These are phyloP conservation scores for Dynastes maya DNA, from an alignment of 2,888 invertebrate species.

Conservation along the genomic window DNA sequence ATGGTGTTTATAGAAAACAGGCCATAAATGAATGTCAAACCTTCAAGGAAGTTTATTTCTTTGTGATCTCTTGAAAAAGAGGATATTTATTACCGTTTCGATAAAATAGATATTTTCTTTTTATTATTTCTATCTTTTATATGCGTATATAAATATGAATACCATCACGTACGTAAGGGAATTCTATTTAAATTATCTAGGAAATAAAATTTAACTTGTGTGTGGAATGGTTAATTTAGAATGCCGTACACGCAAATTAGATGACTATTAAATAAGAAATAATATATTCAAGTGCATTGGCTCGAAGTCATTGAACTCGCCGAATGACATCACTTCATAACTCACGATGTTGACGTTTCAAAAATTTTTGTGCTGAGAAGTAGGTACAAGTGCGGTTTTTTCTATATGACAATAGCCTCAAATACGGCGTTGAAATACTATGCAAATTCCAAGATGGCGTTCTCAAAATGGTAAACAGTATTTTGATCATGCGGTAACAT, in stretches of 20 bases:
- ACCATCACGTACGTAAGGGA: too few relatives aligned
- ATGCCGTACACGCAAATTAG: slow-evolving; percentile 8
- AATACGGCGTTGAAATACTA: not conserved
- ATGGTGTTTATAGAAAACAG: slow-evolving; percentile 40
- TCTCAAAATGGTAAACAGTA: slow-evolving; percentile 8
- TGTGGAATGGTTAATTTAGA: not conserved
- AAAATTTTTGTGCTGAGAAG: slow-evolving; percentile 16
- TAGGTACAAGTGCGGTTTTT: slow-evolving; percentile 16
- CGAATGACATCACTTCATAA: slow-evolving; percentile 24
- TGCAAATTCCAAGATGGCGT: not conserved
- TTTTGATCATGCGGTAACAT: not conserved
- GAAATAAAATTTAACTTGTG: too few relatives aligned
- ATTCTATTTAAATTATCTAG: too few relatives aligned
- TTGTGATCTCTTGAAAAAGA: not conserved
- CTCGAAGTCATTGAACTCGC: slow-evolving; percentile 10
- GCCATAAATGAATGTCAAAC: slow-evolving; percentile 29
- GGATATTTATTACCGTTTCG: not conserved
- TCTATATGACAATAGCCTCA: slow-evolving; percentile 9
- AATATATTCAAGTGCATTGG: slow-evolving; percentile 20
- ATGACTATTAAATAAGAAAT: slow-evolving; percentile 22
- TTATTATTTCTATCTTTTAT: too few relatives aligned
- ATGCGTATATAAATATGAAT: too few relatives aligned
- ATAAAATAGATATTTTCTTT: too few relatives aligned
- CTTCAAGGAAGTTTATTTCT: not conserved
- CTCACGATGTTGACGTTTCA: slow-evolving; percentile 13